Base-by-base conservation (phyloP, 1,140 invertebrate species). In the Cotesia glomerata region DNA sequence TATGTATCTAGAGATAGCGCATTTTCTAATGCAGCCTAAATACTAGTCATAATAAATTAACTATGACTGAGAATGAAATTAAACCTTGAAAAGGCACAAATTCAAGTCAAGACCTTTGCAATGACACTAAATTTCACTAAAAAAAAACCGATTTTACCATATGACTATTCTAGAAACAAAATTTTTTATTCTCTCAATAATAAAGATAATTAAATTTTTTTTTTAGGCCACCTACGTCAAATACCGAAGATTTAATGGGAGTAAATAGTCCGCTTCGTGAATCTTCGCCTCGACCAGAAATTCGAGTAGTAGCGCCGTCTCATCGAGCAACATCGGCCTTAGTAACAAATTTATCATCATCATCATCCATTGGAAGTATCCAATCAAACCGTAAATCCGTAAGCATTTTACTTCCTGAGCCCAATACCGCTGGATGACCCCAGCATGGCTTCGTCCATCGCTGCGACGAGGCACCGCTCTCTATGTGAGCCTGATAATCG, bases 341-440 rank as follows among this genome's bases (percentile, higher is more conserved):
- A 18, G 74, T 76, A 36, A 63, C 58, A n/a, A 75, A 26, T 58
- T 18, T 5, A 54, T 36, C 63, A 9, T 70, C 62, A 62, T 18
- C 9, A 54, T 36, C 58, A 9, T 70, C 62, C 64, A 77, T 73
- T 14, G 63, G 74, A 58, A 74, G 65, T 18, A 58, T 18, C 52
- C 69, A 71, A 39, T 65, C 72, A 36, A 77, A 75, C 72, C 83
- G 85, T 59, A 86, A 86, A 72, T 86, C 85, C 59, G 85, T 86
- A 69, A 86, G 84, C 80, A 86, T 86, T 77, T 74, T 86, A 58
- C 74, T 86, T 16, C 85, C 85, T 35, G 82, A 86, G n/a, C 79
- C 84, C 13, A 45, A 45, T 45, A 77, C 76, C 65, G 74, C 67
- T 52, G 84, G 84, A 82, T 86, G 85, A 86, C 82, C 76, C 76